These are phyloP conservation scores for Drosophila tanythrix DNA, from an alignment of 2,888 invertebrate species.

Conservation along the genomic window DNA sequence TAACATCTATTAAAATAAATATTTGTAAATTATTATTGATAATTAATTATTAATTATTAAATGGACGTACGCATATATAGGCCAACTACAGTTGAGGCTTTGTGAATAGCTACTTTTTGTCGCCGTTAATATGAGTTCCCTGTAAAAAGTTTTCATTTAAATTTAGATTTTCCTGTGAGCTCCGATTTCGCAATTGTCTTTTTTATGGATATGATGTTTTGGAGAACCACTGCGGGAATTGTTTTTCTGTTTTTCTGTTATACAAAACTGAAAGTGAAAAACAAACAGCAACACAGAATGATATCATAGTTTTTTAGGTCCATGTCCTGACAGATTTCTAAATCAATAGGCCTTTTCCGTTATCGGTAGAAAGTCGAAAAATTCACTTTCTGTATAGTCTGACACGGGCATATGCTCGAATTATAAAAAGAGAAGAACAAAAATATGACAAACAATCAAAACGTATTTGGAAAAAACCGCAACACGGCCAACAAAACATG, in stretches of 20 bases:
- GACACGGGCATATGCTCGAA: slow-evolving; percentile 16
- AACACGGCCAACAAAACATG: slow-evolving; percentile 63
- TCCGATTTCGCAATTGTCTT: neutral
- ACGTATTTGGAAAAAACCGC: slow-evolving; percentile 73
- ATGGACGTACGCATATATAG: accelerated
- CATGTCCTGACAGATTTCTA: slow-evolving; percentile 4
- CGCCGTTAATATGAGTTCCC: neutral
- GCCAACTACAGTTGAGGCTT: neutral
- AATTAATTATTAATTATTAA: neutral
- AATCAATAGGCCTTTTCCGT: neutral
- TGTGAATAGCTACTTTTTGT: neutral
- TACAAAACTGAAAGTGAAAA: slow-evolving; percentile 5
- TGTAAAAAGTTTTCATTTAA: neutral
- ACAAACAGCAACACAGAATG: neutral
- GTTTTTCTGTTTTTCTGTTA: slow-evolving; percentile 13
- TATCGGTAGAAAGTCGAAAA: neutral
- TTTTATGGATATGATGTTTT: neutral
- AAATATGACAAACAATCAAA: slow-evolving; percentile 81
- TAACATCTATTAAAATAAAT: no score
- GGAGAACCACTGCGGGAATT: neutral
- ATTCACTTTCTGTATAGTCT: slow-evolving; percentile 1
- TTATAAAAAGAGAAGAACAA: slow-evolving; percentile 5
- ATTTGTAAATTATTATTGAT: neutral
- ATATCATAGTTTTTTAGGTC: neutral
- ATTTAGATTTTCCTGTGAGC: neutral